Evolutionary conservation across 2,113 vertebrate genomes (phyloP).

Genomic region (Mastomys coucha): DNA sequence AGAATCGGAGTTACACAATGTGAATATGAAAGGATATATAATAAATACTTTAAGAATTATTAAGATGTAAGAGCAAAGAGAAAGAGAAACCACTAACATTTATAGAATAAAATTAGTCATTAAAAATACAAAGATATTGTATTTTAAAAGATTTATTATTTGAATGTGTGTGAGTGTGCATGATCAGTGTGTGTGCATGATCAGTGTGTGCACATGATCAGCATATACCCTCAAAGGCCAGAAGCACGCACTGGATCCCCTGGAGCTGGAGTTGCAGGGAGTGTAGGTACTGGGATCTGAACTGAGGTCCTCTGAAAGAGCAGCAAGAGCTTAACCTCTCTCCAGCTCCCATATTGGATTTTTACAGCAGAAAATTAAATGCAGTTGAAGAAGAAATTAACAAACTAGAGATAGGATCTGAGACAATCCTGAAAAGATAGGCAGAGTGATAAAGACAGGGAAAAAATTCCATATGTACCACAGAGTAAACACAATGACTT

Average conservation of each 20-base stretch:
- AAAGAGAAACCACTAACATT: not conserved
- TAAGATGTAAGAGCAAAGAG: not conserved
- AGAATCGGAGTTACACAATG: not conserved
- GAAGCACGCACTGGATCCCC: not conserved
- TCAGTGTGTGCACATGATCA: not conserved
- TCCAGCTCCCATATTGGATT: not conserved
- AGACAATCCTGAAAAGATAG: not conserved
- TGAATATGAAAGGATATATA: not conserved
- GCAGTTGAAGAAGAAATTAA: not conserved
- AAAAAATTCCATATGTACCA: not conserved
- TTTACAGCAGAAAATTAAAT: constrained; percentile 15
- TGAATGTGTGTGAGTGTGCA: not conserved
- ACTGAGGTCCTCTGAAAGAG: not conserved
- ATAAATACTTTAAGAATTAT: not conserved
- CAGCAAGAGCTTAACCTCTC: not conserved
- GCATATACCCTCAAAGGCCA: not conserved
- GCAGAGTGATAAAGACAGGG: not conserved
- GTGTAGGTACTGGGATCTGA: not conserved
- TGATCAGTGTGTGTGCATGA: too few species aligned
- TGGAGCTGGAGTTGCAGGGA: not conserved
- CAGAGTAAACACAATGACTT: not conserved
- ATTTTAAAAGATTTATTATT: not conserved
- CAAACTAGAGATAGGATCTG: not conserved
- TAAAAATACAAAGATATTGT: not conserved
- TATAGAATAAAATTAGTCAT: constrained; percentile 32